Conservation (phyloP, 2,797 vertebrate species). For the Cirrhinus mrigala region DNA sequence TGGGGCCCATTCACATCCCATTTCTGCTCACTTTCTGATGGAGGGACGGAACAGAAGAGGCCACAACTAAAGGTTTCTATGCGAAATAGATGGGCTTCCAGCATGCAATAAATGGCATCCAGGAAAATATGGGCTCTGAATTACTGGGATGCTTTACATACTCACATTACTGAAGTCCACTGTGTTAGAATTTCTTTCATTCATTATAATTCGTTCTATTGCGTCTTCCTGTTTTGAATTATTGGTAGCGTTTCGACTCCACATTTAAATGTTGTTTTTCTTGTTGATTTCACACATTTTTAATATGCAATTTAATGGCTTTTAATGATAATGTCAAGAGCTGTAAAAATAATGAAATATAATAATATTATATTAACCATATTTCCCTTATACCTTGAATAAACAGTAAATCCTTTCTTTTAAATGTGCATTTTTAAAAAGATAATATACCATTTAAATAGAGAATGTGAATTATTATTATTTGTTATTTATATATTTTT, state of each 20-base stretch:
- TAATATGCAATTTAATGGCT: not conserved
- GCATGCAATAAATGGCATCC: slow-evolving; percentile 42
- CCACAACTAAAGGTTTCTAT: slow-evolving; percentile 49
- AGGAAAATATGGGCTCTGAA: slow-evolving; percentile 26
- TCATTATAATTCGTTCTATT: not conserved
- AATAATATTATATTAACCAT: not conserved
- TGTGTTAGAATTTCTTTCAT: slow-evolving; percentile 33
- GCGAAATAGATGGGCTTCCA: slow-evolving; percentile 49
- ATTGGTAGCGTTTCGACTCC: not conserved
- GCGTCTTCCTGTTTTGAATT: not conserved
- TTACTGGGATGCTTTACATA: slow-evolving; percentile 30
- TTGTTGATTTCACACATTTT: not conserved
- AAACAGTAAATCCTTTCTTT: not conserved
- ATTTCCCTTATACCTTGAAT: not conserved
- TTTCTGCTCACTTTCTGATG: slow-evolving; percentile 69
- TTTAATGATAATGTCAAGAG: not conserved
- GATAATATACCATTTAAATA: not conserved
- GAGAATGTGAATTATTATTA: too few species aligned
- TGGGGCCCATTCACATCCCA: slow-evolving; percentile 74
- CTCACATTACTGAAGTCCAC: slow-evolving; percentile 5
- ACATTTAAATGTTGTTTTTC: not conserved
- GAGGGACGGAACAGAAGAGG: slow-evolving; percentile 49
- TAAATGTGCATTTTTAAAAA: not conserved
- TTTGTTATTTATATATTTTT: too few species aligned
- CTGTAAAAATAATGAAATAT: not conserved